A percentile compares a stretch with the other conserved stretches of the same genome.
phyloP scores from a whole-genome alignment of 30 jellyfish, hydroid and myxozoan species.

The Turritopsis rubra region DNA sequence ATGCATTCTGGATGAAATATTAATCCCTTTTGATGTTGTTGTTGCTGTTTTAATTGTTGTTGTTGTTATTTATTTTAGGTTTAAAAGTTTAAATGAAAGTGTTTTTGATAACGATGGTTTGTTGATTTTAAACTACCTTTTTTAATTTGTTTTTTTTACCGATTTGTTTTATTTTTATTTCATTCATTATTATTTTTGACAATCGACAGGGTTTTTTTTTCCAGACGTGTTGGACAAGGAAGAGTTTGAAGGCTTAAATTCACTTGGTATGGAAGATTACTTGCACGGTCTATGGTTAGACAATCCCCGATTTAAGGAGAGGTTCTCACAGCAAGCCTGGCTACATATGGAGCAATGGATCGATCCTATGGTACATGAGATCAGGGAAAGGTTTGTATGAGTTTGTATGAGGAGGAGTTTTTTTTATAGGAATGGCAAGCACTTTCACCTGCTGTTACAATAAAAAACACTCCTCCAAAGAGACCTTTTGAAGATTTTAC shows the following conservation, averaged over 20 bases:
- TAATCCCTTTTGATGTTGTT: too few relatives aligned
- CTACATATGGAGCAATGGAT: conserved; percentile 52
- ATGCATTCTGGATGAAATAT: too few relatives aligned
- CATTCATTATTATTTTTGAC: background rate
- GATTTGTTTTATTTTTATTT: background rate
- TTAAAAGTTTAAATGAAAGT: background rate
- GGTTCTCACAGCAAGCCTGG: conserved; percentile 86
- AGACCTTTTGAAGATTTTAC: too few relatives aligned
- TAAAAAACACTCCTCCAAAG: too few relatives aligned
- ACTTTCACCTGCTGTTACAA: too few relatives aligned
- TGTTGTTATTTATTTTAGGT: too few relatives aligned
- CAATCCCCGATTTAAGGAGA: conserved; percentile 77
- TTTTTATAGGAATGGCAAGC: too few relatives aligned
- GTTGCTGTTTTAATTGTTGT: too few relatives aligned
- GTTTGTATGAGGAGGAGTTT: too few relatives aligned
- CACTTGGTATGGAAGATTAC: conserved; percentile 70
- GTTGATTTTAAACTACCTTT: background rate
- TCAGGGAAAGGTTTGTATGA: conserved; percentile 71
- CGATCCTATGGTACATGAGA: conserved; percentile 77
- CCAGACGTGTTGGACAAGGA: conserved; percentile 64
- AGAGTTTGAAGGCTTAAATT: conserved; percentile 65
- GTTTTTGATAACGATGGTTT: background rate
- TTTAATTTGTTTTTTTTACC: too few relatives aligned
- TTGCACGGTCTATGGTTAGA: conserved; percentile 47
- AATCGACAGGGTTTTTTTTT: background rate